A percentile compares a stretch with the other conserved stretches of the same genome.
Conservation (phyloP, 1,140 invertebrate genomes). For the Trichonephila clavata region DNA sequence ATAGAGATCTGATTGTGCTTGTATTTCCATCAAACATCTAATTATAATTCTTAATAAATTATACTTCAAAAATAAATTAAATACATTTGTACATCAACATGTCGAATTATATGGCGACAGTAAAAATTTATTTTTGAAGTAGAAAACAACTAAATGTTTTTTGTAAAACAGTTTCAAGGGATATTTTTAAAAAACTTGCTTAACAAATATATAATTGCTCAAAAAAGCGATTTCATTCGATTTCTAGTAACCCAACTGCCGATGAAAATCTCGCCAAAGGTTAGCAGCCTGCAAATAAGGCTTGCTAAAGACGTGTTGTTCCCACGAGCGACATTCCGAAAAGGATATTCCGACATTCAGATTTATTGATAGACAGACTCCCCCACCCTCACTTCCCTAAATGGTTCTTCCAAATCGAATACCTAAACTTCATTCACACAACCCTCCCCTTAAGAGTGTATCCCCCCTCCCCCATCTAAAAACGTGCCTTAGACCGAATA, state of each 20-base stretch:
- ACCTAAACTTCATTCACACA: background rate
- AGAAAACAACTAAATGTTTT: too few relatives aligned
- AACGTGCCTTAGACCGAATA: slow-evolving; percentile 35
- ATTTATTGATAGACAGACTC: slow-evolving; percentile 74
- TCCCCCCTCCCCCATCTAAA: background rate
- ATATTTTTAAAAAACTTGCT: too few relatives aligned
- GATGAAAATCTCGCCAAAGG: slow-evolving; percentile 17
- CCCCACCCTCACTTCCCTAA: slow-evolving; percentile 41
- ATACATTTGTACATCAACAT: too few relatives aligned
- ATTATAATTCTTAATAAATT: too few relatives aligned
- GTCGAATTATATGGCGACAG: too few relatives aligned
- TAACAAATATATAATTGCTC: background rate
- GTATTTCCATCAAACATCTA: too few relatives aligned
- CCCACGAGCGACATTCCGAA: slow-evolving; percentile 72
- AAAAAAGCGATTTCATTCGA: background rate
- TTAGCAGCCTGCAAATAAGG: slow-evolving; percentile 57
- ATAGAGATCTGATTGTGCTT: too few relatives aligned
- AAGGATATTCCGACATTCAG: slow-evolving; percentile 75
- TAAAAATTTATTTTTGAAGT: too few relatives aligned
- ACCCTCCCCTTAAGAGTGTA: too few relatives aligned
- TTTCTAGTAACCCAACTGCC: background rate
- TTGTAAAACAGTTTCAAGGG: too few relatives aligned
- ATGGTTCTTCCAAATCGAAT: slow-evolving; percentile 68
- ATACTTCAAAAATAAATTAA: too few relatives aligned
- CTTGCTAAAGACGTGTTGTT: slow-evolving; percentile 54